Evolutionary conservation across 2,888 invertebrate species (phyloP).

Genomic region (Imbricaverruca yamaguchii): DNA sequence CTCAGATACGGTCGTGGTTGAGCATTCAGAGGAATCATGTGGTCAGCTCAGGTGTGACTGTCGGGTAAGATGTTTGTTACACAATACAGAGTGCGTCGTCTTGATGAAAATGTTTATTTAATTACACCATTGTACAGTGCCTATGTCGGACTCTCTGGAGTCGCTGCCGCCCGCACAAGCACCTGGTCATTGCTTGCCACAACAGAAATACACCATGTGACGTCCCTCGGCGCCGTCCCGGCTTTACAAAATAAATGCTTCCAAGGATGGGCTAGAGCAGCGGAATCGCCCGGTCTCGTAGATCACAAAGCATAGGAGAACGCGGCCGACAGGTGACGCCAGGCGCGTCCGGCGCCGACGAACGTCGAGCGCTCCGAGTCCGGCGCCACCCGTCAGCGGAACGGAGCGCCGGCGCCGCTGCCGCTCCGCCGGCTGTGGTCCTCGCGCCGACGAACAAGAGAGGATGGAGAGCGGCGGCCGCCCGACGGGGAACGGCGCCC

Average conservation of each 20-base stretch:
- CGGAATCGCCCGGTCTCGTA: conserved; percentile 5
- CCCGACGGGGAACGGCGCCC: neutral
- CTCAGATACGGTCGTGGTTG: too few relatives aligned
- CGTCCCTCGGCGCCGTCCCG: neutral
- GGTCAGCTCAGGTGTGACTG: neutral
- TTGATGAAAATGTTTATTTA: conserved; percentile 22
- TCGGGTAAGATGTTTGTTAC: too few relatives aligned
- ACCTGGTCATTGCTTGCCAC: conserved; percentile 3
- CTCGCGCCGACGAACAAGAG: neutral
- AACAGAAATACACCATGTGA: conserved; percentile 14
- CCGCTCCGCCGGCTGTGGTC: too few relatives aligned
- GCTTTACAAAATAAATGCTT: conserved; percentile 18
- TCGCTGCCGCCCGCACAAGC: neutral
- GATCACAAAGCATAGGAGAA: conserved; percentile 16
- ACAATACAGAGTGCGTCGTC: neutral
- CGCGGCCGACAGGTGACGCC: neutral
- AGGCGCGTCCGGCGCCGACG: too few relatives aligned
- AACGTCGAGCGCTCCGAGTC: too few relatives aligned
- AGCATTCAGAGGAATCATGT: neutral
- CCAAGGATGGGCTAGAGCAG: conserved; percentile 16
- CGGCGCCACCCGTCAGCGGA: too few relatives aligned
- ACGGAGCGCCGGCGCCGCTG: too few relatives aligned
- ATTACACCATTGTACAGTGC: conserved; percentile 20
- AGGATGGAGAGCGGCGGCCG: neutral
- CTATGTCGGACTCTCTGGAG: neutral